Evolutionary conservation across 2,888 invertebrate genomes (phyloP).

Genomic region (Merodon equestris): DNA sequence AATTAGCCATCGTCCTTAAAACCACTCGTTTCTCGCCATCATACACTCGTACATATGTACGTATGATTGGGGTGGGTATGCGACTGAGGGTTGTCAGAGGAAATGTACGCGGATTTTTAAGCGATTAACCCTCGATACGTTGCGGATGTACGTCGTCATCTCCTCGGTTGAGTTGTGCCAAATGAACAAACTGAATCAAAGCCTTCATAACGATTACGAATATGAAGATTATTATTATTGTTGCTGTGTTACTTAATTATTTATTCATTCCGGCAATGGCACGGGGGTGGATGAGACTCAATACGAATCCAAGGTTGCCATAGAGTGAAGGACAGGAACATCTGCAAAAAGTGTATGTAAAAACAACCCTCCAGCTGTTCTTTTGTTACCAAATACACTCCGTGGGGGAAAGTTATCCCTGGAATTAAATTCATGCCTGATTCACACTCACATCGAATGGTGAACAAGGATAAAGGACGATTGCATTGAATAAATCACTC

Average conservation of each 20-base stretch:
- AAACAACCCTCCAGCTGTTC: slow-evolving; percentile 45
- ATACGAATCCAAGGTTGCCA: too few relatives aligned
- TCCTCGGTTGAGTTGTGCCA: not conserved
- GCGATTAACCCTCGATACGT: slow-evolving; percentile 63
- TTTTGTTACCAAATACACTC: slow-evolving; percentile 28
- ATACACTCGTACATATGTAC: too few relatives aligned
- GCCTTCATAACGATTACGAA: slow-evolving; percentile 58
- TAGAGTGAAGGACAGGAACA: too few relatives aligned
- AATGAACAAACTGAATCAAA: slow-evolving; percentile 29
- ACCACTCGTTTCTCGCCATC: not conserved
- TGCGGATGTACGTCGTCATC: not conserved
- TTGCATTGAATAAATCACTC: slow-evolving; percentile 42
- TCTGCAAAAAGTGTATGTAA: slow-evolving; percentile 40
- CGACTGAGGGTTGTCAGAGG: slow-evolving; percentile 22
- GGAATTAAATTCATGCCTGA: slow-evolving; percentile 1
- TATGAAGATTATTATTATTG: slow-evolving; percentile 65
- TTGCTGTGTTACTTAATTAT: slow-evolving; percentile 64
- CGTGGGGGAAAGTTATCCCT: slow-evolving; percentile 9
- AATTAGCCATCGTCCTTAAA: slow-evolving; percentile 56
- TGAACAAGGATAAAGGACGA: slow-evolving; percentile 9
- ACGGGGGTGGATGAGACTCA: slow-evolving; percentile 20
- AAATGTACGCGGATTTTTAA: slow-evolving; percentile 58
- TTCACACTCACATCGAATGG: not conserved
- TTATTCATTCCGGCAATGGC: slow-evolving; percentile 58
- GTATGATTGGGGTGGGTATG: not conserved